Evolutionary conservation across 2,888 invertebrate species (phyloP), one percentile per base, ranked within the genome.

Genomic region (Hydropsyche betteni): DNA sequence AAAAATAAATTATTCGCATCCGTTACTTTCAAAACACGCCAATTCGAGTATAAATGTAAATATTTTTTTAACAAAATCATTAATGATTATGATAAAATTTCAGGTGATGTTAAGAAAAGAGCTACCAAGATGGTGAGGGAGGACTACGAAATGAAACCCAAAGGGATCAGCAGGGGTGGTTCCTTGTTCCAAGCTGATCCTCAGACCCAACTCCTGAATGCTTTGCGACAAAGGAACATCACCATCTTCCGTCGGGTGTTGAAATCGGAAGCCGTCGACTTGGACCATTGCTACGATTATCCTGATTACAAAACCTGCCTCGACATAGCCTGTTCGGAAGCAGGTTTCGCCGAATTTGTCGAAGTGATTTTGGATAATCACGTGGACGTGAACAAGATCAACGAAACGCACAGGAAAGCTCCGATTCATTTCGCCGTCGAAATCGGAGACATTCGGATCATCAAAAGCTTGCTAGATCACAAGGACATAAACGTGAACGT

Each of bases 341-440:
- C 84, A 14, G 87, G 89, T 58, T 85, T 85, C 79, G 82, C 86
- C 44, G 86, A 89, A 50, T 91, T 90, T 74, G 88, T 90, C 0
- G 84, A 88, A 80, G 84, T 87, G 4, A 83, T 93, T 52, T 81
- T 92, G 10, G 86, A 89, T 75, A 83, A 88, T 44, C 2, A 44
- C 1, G 92, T 91, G 0, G 86, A 91, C 82, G 88, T 90, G 0
- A 90, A 91, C 80, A 86, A 84, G 80, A 81, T 89, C 0, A 91
- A 91, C 81, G 85, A 86, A 78, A 85, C 85, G 2, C 87, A 89
- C 73, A 86, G 88, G 14, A 88, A 88, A 78, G 89, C 90, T n/a
- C 90, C 92, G 0, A 85, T 93, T 78, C 92, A 93, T 83, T 90
- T 90, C 77, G 91, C 91, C 3, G 87, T 89, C 0, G 88, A 89